phyloP scores from a whole-genome alignment of 2,888 invertebrate species.

The Sminthurides aquaticus region DNA sequence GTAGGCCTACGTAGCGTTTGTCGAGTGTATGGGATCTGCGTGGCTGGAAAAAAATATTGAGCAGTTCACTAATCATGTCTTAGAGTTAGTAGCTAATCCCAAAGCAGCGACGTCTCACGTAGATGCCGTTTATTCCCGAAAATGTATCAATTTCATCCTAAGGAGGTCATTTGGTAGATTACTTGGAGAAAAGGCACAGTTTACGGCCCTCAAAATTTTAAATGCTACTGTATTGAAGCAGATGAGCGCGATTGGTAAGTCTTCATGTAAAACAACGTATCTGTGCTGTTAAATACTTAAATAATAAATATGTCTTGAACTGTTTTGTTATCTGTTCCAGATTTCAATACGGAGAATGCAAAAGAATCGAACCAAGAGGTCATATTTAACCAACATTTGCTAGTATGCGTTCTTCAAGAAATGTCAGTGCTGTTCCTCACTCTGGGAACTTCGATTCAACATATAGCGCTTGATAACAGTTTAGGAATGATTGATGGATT shows the following conservation, averaged over 20 bases:
- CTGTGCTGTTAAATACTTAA: background rate
- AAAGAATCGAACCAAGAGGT: constrained; percentile 87
- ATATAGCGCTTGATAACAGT: constrained; percentile 79
- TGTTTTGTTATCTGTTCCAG: constrained; percentile 47
- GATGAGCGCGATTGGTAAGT: constrained; percentile 74
- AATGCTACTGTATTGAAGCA: constrained; percentile 84
- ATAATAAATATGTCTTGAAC: too few relatives aligned
- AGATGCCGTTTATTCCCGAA: constrained; percentile 93
- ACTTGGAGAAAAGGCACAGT: constrained; percentile 94
- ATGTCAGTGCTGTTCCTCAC: constrained; percentile 81
- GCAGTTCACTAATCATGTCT: constrained; percentile 74
- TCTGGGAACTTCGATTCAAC: constrained; percentile 89
- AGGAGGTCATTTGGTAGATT: constrained; percentile 85
- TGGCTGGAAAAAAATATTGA: constrained; percentile 92
- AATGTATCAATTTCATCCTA: constrained; percentile 92
- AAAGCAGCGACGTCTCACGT: constrained; percentile 93
- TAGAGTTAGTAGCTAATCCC: constrained; percentile 86
- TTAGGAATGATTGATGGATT: constrained; percentile 67
- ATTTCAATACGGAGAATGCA: constrained; percentile 84
- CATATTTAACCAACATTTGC: constrained; percentile 77
- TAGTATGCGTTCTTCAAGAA: constrained; percentile 90
- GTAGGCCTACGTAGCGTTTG: constrained; percentile 90
- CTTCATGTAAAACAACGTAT: background rate
- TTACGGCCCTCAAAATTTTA: constrained; percentile 88
- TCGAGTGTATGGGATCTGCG: constrained; percentile 82